Evolutionary conservation across 2,113 vertebrate species (phyloP).

Genomic region (zebrafish (Danio rerio)): DNA sequence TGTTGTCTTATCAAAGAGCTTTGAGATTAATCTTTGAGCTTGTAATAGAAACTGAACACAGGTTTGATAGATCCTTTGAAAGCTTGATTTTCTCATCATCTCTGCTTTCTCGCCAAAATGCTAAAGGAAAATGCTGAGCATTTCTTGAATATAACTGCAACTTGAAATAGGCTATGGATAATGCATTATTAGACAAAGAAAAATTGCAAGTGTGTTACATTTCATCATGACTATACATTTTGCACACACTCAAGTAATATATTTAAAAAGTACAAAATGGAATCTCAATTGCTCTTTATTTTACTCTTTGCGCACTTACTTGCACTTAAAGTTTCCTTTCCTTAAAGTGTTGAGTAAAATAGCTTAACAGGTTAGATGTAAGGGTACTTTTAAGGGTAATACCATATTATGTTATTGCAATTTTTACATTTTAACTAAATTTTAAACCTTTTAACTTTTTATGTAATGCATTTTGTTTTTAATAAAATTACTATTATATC

Average conservation of each 20-base stretch:
- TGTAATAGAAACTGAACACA: neutral
- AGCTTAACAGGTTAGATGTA: no score
- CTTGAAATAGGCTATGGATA: constrained; percentile 39
- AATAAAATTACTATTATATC: no score
- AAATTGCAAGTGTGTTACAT: neutral
- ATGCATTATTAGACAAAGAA: constrained; percentile 46
- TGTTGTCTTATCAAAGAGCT: neutral
- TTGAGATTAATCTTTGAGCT: neutral
- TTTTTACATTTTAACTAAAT: no score
- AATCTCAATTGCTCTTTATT: no score
- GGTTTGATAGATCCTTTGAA: neutral
- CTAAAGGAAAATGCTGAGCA: constrained; percentile 44
- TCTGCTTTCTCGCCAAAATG: constrained; percentile 23
- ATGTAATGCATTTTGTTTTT: no score
- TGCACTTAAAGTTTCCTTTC: no score
- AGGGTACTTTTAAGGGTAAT: no score
- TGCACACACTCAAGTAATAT: neutral
- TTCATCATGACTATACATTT: neutral
- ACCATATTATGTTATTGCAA: no score
- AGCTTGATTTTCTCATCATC: neutral
- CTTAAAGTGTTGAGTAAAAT: no score
- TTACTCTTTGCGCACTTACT: no score
- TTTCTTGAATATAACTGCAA: constrained; percentile 27
- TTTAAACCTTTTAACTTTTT: no score
- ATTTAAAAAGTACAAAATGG: neutral